Conservation (phyloP, 2,797 vertebrate genomes). For the Chelon labrosus region DNA sequence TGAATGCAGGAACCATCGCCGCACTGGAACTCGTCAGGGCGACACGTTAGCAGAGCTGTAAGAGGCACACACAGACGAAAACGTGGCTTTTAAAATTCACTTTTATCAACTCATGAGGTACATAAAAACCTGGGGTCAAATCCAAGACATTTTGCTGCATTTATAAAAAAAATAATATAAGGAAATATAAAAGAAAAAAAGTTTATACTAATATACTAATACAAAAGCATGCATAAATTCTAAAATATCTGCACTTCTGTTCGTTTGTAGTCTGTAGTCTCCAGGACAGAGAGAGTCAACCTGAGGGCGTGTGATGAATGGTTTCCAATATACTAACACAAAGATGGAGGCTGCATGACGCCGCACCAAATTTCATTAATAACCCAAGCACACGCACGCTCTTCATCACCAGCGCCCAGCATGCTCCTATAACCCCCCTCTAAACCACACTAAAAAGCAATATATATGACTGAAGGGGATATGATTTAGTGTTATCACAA, state of each 20-base stretch:
- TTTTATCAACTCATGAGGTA: constrained; percentile 32
- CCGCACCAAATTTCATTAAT: constrained; percentile 66
- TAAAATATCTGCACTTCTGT: neutral
- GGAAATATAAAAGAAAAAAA: too few relatives aligned
- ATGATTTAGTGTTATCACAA: constrained; percentile 70
- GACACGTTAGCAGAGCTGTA: constrained; percentile 91
- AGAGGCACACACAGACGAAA: constrained; percentile 27
- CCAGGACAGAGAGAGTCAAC: constrained; percentile 37
- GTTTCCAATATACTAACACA: constrained; percentile 64
- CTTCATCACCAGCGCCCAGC: constrained; percentile 65
- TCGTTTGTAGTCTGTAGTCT: constrained; percentile 6
- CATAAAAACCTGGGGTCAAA: constrained; percentile 4
- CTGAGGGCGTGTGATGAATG: constrained; percentile 57
- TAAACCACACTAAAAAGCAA: constrained; percentile 66
- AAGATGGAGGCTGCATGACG: constrained; percentile 48
- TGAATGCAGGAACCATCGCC: constrained; percentile 94
- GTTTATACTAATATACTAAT: neutral
- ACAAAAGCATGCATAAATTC: neutral
- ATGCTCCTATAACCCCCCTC: constrained; percentile 65
- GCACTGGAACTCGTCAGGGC: constrained; percentile 94
- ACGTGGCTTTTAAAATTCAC: constrained; percentile 27
- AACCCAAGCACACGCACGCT: constrained; percentile 59
- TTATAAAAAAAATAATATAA: neutral
- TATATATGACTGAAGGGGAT: constrained; percentile 59
- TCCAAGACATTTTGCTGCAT: neutral